These are phyloP conservation scores for Sphyrna mokarran DNA, from an alignment of 2,113 vertebrate genomes.

Conservation along the genomic window DNA sequence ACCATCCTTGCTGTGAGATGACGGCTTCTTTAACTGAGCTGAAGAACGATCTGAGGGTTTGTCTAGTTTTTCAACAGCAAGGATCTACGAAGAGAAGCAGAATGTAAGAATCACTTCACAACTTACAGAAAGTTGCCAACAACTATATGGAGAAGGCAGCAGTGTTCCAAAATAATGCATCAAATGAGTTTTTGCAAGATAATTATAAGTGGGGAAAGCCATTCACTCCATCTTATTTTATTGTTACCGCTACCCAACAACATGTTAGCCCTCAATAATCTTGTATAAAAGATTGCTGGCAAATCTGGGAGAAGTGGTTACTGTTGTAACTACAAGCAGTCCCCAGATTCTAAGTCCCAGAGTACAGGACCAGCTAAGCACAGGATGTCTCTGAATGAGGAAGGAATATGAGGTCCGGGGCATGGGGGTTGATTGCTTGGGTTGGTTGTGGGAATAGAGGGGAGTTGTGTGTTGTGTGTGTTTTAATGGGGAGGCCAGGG, in stretches of 20 bases:
- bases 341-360: too few relatives aligned
- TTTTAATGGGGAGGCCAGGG: too few relatives aligned
- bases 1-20: constrained; percentile 38
- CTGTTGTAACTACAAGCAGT: too few relatives aligned
- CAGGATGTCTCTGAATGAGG: too few relatives aligned
- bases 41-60: constrained; percentile 63
- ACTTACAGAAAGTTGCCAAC: neutral
- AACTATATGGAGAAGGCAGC: neutral
- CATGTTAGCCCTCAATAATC: neutral
- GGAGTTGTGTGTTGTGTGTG: too few relatives aligned
- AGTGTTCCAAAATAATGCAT: neutral
- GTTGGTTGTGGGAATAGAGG: too few relatives aligned
- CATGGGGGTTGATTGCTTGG: too few relatives aligned
- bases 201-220: neutral
- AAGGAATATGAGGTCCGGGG: too few relatives aligned
- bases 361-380: too few relatives aligned
- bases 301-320: too few relatives aligned
- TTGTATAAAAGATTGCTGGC: neutral
- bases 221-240: neutral
- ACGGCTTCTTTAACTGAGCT: constrained; percentile 66
- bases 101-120: constrained; percentile 27
- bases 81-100: constrained; percentile 56
- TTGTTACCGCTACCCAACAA: neutral
- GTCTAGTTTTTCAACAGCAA: constrained; percentile 63
- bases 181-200: neutral